Evolutionary conservation across 2,888 invertebrate genomes (phyloP), one percentile per base, ranked within the genome.

Genomic region (Agriopis marginaria): DNA sequence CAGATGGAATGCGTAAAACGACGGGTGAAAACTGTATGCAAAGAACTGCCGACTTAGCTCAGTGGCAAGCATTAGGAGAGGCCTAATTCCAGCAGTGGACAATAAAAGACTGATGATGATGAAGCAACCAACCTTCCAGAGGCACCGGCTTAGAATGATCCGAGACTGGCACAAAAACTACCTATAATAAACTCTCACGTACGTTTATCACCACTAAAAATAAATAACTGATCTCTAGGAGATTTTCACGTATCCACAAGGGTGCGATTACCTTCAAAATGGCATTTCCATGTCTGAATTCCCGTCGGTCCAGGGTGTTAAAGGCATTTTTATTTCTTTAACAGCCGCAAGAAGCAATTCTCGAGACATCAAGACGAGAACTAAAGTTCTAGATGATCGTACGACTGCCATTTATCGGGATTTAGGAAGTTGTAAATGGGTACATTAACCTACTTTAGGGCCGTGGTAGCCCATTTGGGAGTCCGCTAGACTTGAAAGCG

Each of bases 351-450:
- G 23, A 10, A 68, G 40, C 63, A 14, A 49, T 68, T 68, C 40
- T 5, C 44, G 49, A 42, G 54, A 59, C 68, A 32, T 59, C 39
- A 14, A 55, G 42, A 44, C 45, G 54, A 58, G 42, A 45, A 42
- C 51, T 14, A 39, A 63, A 51, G 56, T 58, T 63, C 58, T 53
- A 39, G 51, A 53, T 40, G 67, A 50, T 55, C 56, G 62, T 67
- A 45, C 8, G 39, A 51, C 7, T 39, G 44, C 10, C 17, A 53
- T 68, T 68, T 63, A 68, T 67, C 14, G 55, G 50, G 44, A 56
- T 62, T 67, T 67, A 44, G 56, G 23, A 49, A 42, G 60, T 60
- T 60, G 66, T 54, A 23, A 60, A 54, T 7, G 54, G 58, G n/a
- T 40, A 58, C 58, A 58, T 58, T 47, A 58, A 47, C 58, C 58